Evolutionary conservation across 2,888 invertebrate genomes (phyloP).

Genomic region (Coenonympha glycerion): DNA sequence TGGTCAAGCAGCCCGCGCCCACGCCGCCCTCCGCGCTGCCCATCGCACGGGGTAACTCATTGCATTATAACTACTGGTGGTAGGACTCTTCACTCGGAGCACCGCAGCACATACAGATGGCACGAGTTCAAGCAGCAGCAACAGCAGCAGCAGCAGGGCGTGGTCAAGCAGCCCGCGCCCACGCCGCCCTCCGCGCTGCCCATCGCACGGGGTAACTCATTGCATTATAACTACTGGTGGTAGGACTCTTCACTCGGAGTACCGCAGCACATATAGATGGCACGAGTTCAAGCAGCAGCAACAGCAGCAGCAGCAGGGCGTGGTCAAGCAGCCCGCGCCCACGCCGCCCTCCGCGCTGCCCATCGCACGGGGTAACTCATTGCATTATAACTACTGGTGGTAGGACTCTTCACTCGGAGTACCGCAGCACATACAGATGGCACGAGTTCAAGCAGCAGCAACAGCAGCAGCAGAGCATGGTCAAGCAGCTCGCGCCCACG

Average conservation of each 20-base stretch:
- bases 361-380: constrained; percentile 55
- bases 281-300: neutral
- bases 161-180: constrained; percentile 81
- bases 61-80: no score
- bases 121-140: constrained; percentile 91
- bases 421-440: constrained; percentile 3
- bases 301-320: constrained; percentile 57
- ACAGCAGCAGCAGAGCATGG: constrained; percentile 69
- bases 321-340: constrained; percentile 81
- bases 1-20: constrained; percentile 68
- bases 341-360: constrained; percentile 61
- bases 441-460: neutral
- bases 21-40: constrained; percentile 60
- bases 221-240: no score
- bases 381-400: no score
- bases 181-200: constrained; percentile 61
- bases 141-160: constrained; percentile 81
- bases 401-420: no score
- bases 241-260: no score
- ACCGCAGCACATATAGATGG: neutral
- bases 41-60: constrained; percentile 51
- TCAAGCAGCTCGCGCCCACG: constrained; percentile 79
- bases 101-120: constrained; percentile 96
- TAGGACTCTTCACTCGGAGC: constrained; percentile 96
- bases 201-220: constrained; percentile 29